These are phyloP conservation scores for Siphlonurus alternatus DNA, from an alignment of 2,888 invertebrate genomes.

Conservation along the genomic window DNA sequence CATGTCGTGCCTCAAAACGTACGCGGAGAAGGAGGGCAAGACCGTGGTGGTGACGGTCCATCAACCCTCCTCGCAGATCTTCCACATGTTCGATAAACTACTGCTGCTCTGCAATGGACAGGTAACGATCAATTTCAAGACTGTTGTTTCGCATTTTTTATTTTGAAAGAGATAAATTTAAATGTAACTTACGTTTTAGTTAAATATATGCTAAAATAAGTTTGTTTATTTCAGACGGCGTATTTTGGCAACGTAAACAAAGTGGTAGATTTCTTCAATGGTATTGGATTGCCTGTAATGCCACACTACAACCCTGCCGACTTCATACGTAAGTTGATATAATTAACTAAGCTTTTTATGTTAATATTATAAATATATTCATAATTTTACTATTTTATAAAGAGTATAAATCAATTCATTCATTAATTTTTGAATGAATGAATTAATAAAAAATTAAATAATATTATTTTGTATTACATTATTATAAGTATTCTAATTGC, in stretches of 20 bases:
- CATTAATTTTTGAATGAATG: too few relatives aligned
- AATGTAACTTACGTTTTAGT: not conserved
- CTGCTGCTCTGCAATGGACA: conserved; percentile 51
- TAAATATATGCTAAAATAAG: not conserved
- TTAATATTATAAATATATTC: not conserved
- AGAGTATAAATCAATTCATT: too few relatives aligned
- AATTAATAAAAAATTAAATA: too few relatives aligned
- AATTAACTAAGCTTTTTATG: too few relatives aligned
- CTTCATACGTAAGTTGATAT: conserved; percentile 46
- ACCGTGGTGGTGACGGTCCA: conserved; percentile 65
- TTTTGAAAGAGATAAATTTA: not conserved
- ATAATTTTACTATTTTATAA: too few relatives aligned
- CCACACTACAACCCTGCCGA: conserved; percentile 75
- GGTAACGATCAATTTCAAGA: conserved; percentile 13
- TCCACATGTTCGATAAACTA: conserved; percentile 64
- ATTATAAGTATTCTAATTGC: too few relatives aligned
- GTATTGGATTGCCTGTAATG: conserved; percentile 50
- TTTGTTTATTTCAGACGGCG: conserved; percentile 33
- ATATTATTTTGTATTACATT: too few relatives aligned
- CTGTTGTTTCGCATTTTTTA: not conserved
- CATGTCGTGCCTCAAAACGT: conserved; percentile 53
- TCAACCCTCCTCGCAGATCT: conserved; percentile 71
- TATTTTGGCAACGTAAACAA: conserved; percentile 56
- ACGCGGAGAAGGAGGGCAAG: conserved; percentile 57
- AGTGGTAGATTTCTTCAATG: conserved; percentile 53